Percentiles rank a stretch among this genome's conserved stretches.
Conservation (phyloP, 2,888 invertebrate genomes). For the Mimas tiliae region DNA sequence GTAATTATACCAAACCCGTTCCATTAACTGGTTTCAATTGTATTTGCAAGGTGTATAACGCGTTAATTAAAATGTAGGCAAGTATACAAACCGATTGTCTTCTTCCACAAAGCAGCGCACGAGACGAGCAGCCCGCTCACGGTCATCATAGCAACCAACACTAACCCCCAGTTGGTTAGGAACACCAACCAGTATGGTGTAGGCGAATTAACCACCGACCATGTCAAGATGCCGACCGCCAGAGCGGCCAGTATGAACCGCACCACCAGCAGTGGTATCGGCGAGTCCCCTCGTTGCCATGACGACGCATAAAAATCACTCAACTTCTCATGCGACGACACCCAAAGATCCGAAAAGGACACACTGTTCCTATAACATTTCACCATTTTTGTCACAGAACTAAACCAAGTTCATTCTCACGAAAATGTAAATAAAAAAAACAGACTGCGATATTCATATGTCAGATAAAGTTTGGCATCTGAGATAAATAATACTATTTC, state of each 20-base stretch:
- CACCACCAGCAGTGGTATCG: constrained; percentile 64
- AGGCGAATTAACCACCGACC: constrained; percentile 58
- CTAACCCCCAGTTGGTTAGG: constrained; percentile 77
- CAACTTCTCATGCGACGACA: constrained; percentile 62
- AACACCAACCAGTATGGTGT: constrained; percentile 64
- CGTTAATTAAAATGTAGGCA: neutral
- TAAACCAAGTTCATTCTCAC: constrained; percentile 28
- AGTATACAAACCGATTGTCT: constrained; percentile 54
- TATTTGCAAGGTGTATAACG: no score
- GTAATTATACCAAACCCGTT: neutral
- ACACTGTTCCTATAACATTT: constrained; percentile 68
- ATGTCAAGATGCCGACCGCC: constrained; percentile 59
- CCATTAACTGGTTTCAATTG: neutral
- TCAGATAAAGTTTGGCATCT: constrained; percentile 35
- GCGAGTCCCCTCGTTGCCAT: constrained; percentile 75
- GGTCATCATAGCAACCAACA: constrained; percentile 57
- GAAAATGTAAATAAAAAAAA: constrained; percentile 17
- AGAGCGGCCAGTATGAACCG: constrained; percentile 55
- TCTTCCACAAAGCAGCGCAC: constrained; percentile 47
- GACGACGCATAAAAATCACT: constrained; percentile 75
- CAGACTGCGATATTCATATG: constrained; percentile 24
- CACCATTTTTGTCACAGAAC: constrained; percentile 64
- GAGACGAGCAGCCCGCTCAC: constrained; percentile 64
- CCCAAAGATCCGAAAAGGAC: constrained; percentile 67
- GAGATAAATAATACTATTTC: constrained; percentile 46